phyloP scores from a whole-genome alignment of 2,797 vertebrate species.

The Chelon auratus region DNA sequence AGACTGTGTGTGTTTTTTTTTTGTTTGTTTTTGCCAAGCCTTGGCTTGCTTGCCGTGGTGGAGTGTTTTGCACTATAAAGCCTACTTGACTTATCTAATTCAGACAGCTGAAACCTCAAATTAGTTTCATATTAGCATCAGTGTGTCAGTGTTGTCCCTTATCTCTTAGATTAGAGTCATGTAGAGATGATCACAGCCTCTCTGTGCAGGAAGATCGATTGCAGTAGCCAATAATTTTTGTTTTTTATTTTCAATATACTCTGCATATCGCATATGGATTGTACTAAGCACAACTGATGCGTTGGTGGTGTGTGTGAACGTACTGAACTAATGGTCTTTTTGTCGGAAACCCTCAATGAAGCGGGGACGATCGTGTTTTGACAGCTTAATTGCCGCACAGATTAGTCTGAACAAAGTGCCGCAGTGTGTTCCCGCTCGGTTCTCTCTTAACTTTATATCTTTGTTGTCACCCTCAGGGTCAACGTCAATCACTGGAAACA shows the following conservation, averaged over 20 bases:
- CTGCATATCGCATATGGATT: neutral
- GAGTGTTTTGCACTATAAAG: neutral
- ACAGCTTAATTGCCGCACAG: neutral
- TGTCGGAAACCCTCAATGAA: neutral
- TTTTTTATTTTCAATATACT: neutral
- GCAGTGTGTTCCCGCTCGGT: neutral
- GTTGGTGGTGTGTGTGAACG: neutral
- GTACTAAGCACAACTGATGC: neutral
- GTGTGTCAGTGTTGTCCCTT: neutral
- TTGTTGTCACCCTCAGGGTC: neutral
- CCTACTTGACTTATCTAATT: neutral
- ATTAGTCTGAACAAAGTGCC: slow-evolving; percentile 16
- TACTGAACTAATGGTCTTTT: neutral
- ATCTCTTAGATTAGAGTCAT: neutral
- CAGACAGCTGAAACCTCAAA: neutral
- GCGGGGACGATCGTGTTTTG: slow-evolving; percentile 5
- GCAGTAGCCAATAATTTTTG: neutral
- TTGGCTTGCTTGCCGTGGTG: too few species aligned
- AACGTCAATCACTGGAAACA: slow-evolving; percentile 6
- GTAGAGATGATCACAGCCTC: neutral
- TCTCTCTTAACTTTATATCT: slow-evolving; percentile 2
- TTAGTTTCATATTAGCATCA: neutral
- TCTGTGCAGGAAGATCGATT: neutral
- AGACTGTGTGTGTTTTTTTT: neutral
- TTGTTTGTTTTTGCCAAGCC: too few species aligned